phyloP scores from a whole-genome alignment of 2,888 invertebrate species.

The Exocentrus adspersus region DNA sequence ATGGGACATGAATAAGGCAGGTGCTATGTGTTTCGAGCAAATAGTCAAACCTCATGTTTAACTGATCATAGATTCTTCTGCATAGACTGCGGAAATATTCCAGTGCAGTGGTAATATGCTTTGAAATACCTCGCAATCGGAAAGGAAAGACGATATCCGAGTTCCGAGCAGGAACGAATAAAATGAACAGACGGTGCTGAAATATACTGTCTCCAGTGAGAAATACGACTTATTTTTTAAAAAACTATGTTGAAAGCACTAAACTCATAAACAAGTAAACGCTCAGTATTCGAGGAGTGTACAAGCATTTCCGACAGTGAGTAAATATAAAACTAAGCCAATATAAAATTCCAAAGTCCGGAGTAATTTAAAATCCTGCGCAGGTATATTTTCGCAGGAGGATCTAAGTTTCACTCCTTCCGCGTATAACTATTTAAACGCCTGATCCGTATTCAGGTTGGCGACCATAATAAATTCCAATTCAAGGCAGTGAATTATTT shows the following conservation, averaged over 20 bases:
- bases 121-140: conserved; percentile 4
- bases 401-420: not conserved
- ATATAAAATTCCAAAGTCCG: not conserved
- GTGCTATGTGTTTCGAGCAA: conserved; percentile 20
- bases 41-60: conserved; percentile 28
- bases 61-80: conserved; percentile 27
- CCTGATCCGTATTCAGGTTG: conserved; percentile 27
- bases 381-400: conserved; percentile 1
- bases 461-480: conserved; percentile 27
- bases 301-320: too few species aligned
- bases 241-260: too few species aligned
- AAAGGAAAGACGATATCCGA: not conserved
- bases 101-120: conserved; percentile 8
- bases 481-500: conserved; percentile 29
- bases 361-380: conserved; percentile 10
- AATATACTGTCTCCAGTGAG: too few species aligned
- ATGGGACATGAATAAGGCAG: conserved; percentile 30
- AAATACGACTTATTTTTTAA: too few species aligned
- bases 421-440: conserved; percentile 29
- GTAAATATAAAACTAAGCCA: too few species aligned
- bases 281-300: too few species aligned
- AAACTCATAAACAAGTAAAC: too few species aligned
- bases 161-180: not conserved
- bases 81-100: conserved; percentile 13
- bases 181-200: not conserved